Conservation (phyloP, 2,113 vertebrate species). For the Synodontis membranacea region DNA sequence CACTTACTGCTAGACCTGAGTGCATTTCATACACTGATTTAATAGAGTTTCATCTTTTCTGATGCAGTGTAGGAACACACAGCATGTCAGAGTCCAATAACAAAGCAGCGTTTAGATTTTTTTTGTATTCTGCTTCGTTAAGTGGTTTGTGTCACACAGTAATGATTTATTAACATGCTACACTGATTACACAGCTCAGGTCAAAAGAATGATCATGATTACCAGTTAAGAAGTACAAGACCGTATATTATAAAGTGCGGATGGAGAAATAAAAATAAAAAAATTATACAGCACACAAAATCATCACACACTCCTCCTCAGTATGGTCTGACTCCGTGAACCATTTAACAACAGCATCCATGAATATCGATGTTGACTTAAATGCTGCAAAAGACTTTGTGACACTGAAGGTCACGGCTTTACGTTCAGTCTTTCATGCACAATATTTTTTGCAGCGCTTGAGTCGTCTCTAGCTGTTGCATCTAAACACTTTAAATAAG, state of each 20-base stretch:
- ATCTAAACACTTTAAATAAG: conserved; percentile 30
- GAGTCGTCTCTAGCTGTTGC: neutral
- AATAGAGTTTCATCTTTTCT: conserved; percentile 46
- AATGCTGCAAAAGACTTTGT: neutral
- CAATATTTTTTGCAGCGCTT: neutral
- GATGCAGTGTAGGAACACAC: conserved; percentile 20
- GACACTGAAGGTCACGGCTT: neutral
- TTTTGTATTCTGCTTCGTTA: conserved; percentile 10
- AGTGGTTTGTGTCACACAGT: neutral
- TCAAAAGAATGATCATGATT: conserved; percentile 1
- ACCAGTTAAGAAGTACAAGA: neutral
- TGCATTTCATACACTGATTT: conserved; percentile 47
- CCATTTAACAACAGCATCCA: neutral
- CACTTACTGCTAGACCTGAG: conserved; percentile 39
- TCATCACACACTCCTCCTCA: neutral
- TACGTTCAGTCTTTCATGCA: neutral
- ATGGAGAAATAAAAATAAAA: neutral
- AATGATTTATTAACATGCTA: conserved; percentile 9
- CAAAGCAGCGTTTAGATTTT: conserved; percentile 26
- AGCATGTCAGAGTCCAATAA: conserved; percentile 18
- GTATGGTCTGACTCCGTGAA: neutral
- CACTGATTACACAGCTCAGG: neutral
- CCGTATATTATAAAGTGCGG: neutral
- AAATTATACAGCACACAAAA: neutral
- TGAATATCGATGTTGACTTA: neutral